phyloP scores from a whole-genome alignment of 2,888 invertebrate genomes.

The Phengaris arion region DNA sequence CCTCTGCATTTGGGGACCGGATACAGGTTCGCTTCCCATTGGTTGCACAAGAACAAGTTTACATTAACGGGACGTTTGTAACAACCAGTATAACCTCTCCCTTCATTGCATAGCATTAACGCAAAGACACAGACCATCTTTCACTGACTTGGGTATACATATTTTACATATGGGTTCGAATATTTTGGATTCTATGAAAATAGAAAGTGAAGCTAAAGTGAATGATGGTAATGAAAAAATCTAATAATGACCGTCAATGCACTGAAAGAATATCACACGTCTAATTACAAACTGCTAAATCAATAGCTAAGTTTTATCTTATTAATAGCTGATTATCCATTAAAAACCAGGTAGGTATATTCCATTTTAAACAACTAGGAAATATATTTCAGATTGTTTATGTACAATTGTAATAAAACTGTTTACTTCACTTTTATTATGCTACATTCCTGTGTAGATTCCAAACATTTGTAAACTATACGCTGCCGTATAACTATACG shows the following conservation, averaged over 20 bases:
- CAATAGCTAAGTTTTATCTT: neutral
- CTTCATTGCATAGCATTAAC: neutral
- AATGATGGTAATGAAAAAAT: neutral
- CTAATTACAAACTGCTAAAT: too few relatives aligned
- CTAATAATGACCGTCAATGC: neutral
- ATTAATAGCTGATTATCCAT: neutral
- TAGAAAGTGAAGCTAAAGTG: neutral
- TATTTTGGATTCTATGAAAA: neutral
- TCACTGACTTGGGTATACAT: neutral
- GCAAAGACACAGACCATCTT: neutral
- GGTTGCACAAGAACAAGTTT: conserved; percentile 14
- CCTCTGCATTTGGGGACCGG: conserved; percentile 1
- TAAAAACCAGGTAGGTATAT: neutral
- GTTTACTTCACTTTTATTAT: conserved; percentile 1
- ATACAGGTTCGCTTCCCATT: neutral
- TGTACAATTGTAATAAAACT: conserved; percentile 1
- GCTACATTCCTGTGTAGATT: neutral
- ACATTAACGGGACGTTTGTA: conserved; percentile 2
- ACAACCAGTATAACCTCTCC: neutral
- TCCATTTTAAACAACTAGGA: neutral
- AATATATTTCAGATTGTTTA: neutral
- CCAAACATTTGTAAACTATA: conserved; percentile 17
- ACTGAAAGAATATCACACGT: too few relatives aligned
- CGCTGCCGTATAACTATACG: too few relatives aligned
- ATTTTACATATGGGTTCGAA: neutral